Conservation (phyloP, 2,797 vertebrate genomes). For the Darevskia nairensis region DNA sequence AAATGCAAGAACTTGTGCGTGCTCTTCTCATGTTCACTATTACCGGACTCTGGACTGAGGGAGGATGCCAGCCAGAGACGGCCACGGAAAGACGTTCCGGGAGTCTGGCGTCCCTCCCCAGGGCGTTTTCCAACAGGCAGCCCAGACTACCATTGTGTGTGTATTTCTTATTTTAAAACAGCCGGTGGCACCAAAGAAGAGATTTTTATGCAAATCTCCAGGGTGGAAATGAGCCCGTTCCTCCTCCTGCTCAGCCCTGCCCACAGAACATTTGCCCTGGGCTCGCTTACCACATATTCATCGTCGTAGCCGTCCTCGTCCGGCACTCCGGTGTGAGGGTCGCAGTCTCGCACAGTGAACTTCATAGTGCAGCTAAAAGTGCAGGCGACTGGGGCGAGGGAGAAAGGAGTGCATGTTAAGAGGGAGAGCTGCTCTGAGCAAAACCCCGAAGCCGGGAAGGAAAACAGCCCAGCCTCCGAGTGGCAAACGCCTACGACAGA, state of each 20-base stretch:
- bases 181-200: neutral
- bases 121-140: no score
- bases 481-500: neutral
- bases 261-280: fast-evolving
- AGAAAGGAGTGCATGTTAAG: fast-evolving
- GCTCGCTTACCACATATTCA: conserved; percentile 92
- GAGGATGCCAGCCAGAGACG: no score
- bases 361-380: conserved; percentile 98
- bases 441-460: neutral
- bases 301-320: conserved; percentile 96
- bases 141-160: neutral
- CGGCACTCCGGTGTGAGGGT: conserved; percentile 93
- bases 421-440: fast-evolving
- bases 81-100: no score
- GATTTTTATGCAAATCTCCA: neutral
- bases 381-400: conserved; percentile 84
- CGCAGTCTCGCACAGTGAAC: conserved; percentile 93
- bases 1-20: no score
- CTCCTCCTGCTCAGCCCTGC: no score
- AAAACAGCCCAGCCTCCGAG: neutral
- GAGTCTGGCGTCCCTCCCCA: no score
- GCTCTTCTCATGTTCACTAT: no score
- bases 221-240: neutral
- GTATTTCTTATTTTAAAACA: neutral
- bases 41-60: no score